Percentiles rank a stretch among this genome's conserved stretches.
These are phyloP conservation scores for Falco cherrug DNA, from an alignment of 2,797 vertebrate genomes.

Conservation along the genomic window DNA sequence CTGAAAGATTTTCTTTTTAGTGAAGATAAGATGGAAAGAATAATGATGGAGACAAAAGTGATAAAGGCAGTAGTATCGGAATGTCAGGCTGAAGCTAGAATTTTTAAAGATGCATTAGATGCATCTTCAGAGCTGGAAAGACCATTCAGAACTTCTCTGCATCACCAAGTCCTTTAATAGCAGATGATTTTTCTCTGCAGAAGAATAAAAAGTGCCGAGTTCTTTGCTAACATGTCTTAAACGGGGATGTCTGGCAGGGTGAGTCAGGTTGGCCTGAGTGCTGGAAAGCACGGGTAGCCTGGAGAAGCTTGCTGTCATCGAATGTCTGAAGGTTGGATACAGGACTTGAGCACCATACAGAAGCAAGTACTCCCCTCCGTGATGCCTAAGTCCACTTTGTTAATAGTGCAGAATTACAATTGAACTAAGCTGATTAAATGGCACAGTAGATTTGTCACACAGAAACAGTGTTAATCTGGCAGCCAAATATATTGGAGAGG, in stretches of 20 bases:
- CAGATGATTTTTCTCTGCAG: background rate
- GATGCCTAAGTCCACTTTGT: background rate
- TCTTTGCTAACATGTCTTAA: background rate
- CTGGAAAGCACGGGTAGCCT: background rate
- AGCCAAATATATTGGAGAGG: background rate
- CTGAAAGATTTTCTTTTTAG: background rate
- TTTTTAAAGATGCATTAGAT: background rate
- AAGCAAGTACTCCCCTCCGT: background rate
- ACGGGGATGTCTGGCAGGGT: background rate
- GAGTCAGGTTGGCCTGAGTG: background rate
- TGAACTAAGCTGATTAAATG: background rate
- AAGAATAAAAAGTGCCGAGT: background rate
- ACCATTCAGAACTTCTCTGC: background rate
- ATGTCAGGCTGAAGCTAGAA: background rate
- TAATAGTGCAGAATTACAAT: background rate
- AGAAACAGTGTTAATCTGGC: background rate
- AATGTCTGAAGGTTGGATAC: accelerated
- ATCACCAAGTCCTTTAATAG: background rate
- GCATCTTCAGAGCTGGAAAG: background rate
- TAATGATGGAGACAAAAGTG: background rate
- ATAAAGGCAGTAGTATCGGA: background rate
- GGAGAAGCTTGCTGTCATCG: accelerated
- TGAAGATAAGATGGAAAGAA: background rate
- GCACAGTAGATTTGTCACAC: background rate
- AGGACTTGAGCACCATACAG: background rate